Conservation (phyloP, 2,797 vertebrate genomes). For the Eulemur rubriventer region DNA sequence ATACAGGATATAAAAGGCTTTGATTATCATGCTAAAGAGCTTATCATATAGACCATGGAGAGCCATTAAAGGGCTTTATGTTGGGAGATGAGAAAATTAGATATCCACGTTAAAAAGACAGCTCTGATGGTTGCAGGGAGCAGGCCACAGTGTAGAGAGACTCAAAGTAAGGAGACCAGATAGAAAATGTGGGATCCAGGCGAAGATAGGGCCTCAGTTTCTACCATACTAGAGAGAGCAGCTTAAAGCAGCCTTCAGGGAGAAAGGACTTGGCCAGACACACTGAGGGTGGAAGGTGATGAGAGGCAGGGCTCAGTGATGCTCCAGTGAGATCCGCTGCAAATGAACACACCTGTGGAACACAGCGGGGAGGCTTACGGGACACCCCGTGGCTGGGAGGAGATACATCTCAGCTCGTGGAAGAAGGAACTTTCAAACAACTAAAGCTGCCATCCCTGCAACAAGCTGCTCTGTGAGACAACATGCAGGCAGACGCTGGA, state of each 20-base stretch:
- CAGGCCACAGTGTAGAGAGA: too few relatives aligned
- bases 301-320: background rate
- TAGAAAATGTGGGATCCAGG: background rate
- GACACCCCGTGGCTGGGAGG: background rate
- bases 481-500: background rate
- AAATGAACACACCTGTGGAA: fast-evolving
- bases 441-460: background rate
- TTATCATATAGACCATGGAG: background rate
- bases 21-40: background rate
- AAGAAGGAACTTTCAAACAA: background rate
- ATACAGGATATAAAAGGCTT: background rate
- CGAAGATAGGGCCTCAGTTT: background rate
- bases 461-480: background rate
- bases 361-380: background rate
- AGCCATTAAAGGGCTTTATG: background rate
- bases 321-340: background rate
- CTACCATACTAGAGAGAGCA: background rate
- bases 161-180: background rate
- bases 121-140: background rate
- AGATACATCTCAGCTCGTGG: background rate
- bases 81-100: background rate
- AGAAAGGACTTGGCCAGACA: background rate
- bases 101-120: background rate
- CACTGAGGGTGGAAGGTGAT: too few relatives aligned
- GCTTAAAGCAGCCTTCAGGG: background rate